phyloP scores from a whole-genome alignment of 1,140 invertebrate genomes.

The Monomorium pharaonis region DNA sequence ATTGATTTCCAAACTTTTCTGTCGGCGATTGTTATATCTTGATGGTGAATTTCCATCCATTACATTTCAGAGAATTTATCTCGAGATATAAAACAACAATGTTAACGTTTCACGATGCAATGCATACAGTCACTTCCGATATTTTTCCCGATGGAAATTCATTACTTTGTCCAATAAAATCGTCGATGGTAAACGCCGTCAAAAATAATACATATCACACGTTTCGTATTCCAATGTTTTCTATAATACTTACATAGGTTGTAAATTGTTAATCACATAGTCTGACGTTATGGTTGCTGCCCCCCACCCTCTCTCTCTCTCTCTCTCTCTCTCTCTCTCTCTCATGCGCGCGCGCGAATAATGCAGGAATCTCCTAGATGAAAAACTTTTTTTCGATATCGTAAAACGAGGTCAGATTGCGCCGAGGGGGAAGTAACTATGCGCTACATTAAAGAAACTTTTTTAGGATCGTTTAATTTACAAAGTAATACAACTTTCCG shows the following conservation, averaged over 20 bases:
- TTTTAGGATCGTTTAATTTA: constrained; percentile 27
- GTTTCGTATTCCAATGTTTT: constrained; percentile 9
- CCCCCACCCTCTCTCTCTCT: neutral
- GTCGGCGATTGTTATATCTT: neutral
- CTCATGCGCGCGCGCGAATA: neutral
- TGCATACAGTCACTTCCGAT: constrained; percentile 15
- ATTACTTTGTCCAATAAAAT: constrained; percentile 47
- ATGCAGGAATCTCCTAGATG: constrained; percentile 28
- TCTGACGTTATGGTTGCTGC: neutral
- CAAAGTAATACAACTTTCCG: constrained; percentile 38
- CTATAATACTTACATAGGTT: neutral
- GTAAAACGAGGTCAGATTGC: constrained; percentile 17
- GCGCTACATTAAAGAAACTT: neutral
- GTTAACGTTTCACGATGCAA: constrained; percentile 35
- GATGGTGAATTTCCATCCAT: neutral
- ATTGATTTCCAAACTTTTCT: constrained; percentile 36
- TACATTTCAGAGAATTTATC: constrained; percentile 26
- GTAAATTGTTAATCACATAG: constrained; percentile 43
- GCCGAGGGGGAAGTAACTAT: neutral
- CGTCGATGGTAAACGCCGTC: constrained; percentile 17
- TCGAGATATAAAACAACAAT: constrained; percentile 4
- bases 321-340: neutral
- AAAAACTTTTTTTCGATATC: constrained; percentile 47
- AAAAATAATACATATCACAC: constrained; percentile 26
- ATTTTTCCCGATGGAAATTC: constrained; percentile 35